Evolutionary conservation across 2,888 invertebrate species (phyloP).

Genomic region (Terebella lapidaria): DNA sequence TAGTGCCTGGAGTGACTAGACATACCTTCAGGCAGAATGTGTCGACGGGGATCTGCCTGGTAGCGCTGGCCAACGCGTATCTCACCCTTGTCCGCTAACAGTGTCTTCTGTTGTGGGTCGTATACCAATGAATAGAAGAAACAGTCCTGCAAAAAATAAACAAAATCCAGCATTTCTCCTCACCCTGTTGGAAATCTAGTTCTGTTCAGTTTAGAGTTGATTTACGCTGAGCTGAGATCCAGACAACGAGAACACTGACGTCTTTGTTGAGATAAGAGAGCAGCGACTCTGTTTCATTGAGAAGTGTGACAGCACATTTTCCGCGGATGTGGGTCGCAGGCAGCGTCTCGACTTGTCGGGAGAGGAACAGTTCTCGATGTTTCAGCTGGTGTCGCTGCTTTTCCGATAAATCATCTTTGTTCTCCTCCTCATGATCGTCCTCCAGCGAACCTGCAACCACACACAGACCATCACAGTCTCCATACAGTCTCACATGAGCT

Average conservation of each 20-base stretch:
- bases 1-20: background rate
- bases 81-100: constrained; percentile 95
- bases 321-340: constrained; percentile 98
- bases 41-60: constrained; percentile 77
- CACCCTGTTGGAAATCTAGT: no score
- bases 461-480: no score
- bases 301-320: constrained; percentile 96
- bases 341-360: constrained; percentile 81
- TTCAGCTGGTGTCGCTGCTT: constrained; percentile 85
- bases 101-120: constrained; percentile 97
- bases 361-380: constrained; percentile 96
- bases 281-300: constrained; percentile 97
- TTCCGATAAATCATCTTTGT: constrained; percentile 47
- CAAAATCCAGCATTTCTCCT: no score
- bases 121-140: constrained; percentile 99
- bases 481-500: no score
- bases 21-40: background rate
- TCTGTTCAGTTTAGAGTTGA: no score
- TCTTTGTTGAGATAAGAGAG: constrained; percentile 94
- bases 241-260: no score
- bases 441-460: constrained; percentile 62
- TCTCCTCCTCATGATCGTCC: constrained; percentile 55
- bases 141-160: constrained; percentile 70
- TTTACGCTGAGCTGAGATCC: no score
- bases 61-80: constrained; percentile 87